Evolutionary conservation across 2,113 vertebrate species (phyloP).

Genomic region (Peromyscus leucopus): DNA sequence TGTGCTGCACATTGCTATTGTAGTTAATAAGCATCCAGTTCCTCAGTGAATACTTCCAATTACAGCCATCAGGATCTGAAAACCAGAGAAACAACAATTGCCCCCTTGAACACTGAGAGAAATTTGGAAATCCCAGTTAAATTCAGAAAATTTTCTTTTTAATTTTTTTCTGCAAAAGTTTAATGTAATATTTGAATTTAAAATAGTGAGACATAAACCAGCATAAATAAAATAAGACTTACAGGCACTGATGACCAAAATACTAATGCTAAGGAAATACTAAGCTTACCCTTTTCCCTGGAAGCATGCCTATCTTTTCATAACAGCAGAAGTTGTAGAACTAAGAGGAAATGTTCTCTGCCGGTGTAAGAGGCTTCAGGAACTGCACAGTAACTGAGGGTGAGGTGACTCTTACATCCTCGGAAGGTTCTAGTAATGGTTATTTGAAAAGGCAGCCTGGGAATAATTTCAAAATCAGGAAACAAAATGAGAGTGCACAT

Average conservation of each 20-base stretch:
- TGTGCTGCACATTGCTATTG: not conserved
- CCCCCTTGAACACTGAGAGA: slow-evolving; percentile 36
- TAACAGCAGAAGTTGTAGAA: slow-evolving; percentile 7
- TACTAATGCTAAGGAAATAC: not conserved
- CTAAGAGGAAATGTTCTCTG: slow-evolving; percentile 15
- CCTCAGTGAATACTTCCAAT: slow-evolving; percentile 27
- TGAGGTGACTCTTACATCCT: not conserved
- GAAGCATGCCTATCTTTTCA: not conserved
- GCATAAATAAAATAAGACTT: slow-evolving; percentile 33
- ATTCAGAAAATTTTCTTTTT: slow-evolving; percentile 13
- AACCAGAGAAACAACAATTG: not conserved
- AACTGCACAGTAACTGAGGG: slow-evolving; percentile 29
- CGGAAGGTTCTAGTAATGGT: slow-evolving; percentile 32
- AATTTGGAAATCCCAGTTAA: slow-evolving; percentile 29
- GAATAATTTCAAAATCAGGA: slow-evolving; percentile 62
- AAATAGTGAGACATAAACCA: slow-evolving; percentile 11
- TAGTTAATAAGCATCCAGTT: not conserved
- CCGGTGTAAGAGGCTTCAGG: not conserved
- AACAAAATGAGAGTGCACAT: slow-evolving; percentile 47
- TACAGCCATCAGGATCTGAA: slow-evolving; percentile 54
- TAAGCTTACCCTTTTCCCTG: not conserved
- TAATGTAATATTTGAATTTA: slow-evolving; percentile 43
- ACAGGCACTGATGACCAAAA: not conserved
- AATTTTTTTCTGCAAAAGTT: slow-evolving; percentile 5
- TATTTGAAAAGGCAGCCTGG: slow-evolving; percentile 56